Conservation (phyloP, 2,888 invertebrate genomes). For the Aphodius sticticus region DNA sequence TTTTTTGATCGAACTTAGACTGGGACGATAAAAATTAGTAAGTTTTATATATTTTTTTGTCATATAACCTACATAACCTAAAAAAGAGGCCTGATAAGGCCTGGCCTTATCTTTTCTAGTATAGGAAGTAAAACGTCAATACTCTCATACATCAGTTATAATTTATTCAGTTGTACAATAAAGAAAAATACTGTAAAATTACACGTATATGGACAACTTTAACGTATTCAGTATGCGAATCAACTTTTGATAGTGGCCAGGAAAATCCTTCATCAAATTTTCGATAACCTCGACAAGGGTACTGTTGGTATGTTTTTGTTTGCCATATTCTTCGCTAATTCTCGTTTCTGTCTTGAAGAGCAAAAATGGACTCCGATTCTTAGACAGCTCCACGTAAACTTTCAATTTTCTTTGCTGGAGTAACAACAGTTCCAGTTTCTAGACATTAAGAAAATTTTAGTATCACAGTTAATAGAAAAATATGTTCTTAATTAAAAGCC, state of each 20-base stretch:
- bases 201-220: constrained; percentile 48
- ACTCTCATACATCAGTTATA: neutral
- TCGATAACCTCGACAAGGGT: constrained; percentile 67
- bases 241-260: constrained; percentile 62
- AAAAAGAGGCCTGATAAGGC: too few relatives aligned
- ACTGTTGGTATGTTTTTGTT: constrained; percentile 67
- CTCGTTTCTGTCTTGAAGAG: constrained; percentile 57
- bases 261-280: constrained; percentile 68
- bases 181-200: neutral
- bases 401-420: constrained; percentile 75
- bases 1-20: too few relatives aligned
- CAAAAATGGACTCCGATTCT: constrained; percentile 52
- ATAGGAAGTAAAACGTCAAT: neutral
- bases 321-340: constrained; percentile 65
- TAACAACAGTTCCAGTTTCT: constrained; percentile 69
- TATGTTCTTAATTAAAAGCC: too few relatives aligned
- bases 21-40: too few relatives aligned
- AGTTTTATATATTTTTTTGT: too few relatives aligned
- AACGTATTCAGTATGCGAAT: constrained; percentile 63
- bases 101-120: too few relatives aligned
- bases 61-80: too few relatives aligned
- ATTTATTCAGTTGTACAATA: neutral
- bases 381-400: constrained; percentile 65
- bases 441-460: constrained; percentile 42
- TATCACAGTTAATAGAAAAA: too few relatives aligned